Conservation (phyloP, 1,140 invertebrate genomes). For the Cotesia typhae region DNA sequence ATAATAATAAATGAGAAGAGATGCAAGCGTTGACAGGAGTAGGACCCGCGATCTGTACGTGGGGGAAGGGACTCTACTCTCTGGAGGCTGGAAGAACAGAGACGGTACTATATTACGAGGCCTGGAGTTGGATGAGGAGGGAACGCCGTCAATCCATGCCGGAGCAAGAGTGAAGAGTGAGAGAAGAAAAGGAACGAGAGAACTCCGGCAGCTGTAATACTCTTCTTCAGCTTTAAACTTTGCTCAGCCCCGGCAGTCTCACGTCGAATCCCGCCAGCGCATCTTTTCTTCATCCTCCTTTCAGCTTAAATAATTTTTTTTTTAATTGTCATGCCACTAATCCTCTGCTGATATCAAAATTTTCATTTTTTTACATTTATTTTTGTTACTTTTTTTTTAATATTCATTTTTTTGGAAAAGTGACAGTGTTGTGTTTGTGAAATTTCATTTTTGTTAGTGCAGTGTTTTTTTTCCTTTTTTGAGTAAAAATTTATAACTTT, state of each 20-base stretch:
- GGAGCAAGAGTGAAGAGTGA: slow-evolving; percentile 8
- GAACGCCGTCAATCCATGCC: neutral
- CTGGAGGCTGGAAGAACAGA: neutral
- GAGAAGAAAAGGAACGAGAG: slow-evolving; percentile 20
- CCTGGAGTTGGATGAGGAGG: slow-evolving; percentile 14
- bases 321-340: too few relatives aligned
- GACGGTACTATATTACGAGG: neutral
- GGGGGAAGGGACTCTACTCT: neutral
- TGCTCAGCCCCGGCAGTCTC: slow-evolving; percentile 49
- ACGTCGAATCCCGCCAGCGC: slow-evolving; percentile 54
- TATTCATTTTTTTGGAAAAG: too few relatives aligned
- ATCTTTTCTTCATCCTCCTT: slow-evolving; percentile 47
- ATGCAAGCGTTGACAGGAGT: slow-evolving; percentile 9
- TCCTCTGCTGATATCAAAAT: too few relatives aligned
- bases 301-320: neutral
- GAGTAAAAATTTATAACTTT: neutral
- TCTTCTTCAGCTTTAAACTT: slow-evolving; percentile 25
- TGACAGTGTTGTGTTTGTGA: too few relatives aligned
- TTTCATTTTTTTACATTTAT: too few relatives aligned
- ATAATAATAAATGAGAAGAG: neutral
- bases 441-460: too few relatives aligned
- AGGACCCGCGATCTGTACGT: neutral
- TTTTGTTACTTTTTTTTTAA: too few relatives aligned
- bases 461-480: neutral
- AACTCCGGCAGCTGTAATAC: slow-evolving; percentile 10